Base-by-base conservation (phyloP, 2,888 invertebrate genomes). In the Cheiracanthium punctorium region DNA sequence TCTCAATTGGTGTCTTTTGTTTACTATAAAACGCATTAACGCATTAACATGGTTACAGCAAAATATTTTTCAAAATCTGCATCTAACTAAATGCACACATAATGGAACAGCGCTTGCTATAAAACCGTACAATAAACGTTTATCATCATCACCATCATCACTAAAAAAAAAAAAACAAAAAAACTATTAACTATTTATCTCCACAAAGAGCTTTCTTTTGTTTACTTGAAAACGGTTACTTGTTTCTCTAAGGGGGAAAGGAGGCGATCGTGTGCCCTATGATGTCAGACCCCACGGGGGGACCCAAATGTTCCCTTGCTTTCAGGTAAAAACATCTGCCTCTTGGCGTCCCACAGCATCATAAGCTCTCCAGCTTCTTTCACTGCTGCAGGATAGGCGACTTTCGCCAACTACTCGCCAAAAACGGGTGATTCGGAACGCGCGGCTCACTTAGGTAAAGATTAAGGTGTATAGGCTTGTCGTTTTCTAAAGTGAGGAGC, bases 151-250 rank as follows among this genome's bases (percentile, higher is more conserved):
- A 58, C 10, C 4, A 24, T 58, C 24, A 24, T 24, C 2, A 24
- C 37, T 37, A 37, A 37, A 37, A 37, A 37, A 37, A 37, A 37
- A 37, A 37, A 37, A 37, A 37, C 4, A 37, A 37, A 37, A 37
- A 37, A 37, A 37, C 4, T 7, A 37, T 4, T 58, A 24, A 12
- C 17, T 10, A 48, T 48, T 48, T 17, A 2, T 17, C 17, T n/a
- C 2, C 17, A 48, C 48, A 17, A 48, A 48, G 33, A 48, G 17
- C 67, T 52, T 77, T 37, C 72, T 58, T 69, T 79, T 84, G 79
- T 84, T 84, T 84, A 84, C 79, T 30, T 14, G 65, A 24, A 30
- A 67, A 43, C 82, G 77, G 72, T 82, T 82, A 72, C 82, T 77
- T 82, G 77, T 82, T 82, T 82, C 76, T 43, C 37, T 24, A 28